phyloP scores from a whole-genome alignment of 2,113 vertebrate genomes.

The Dissostichus mawsoni region DNA sequence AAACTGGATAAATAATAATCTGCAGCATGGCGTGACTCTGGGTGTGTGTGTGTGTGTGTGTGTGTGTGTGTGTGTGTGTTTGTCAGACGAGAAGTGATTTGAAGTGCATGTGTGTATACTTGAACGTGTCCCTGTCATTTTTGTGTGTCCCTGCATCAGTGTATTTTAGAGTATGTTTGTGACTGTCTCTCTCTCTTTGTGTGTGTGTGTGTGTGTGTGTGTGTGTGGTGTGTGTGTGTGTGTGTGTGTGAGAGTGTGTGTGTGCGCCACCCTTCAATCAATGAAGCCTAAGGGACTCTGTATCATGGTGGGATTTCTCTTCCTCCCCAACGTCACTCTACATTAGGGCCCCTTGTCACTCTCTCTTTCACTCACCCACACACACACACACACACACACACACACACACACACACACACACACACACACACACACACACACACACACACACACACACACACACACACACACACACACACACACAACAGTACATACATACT shows the following conservation, averaged over 20 bases:
- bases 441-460: no score
- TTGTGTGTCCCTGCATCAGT: not conserved
- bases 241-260: not conserved
- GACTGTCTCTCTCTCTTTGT: not conserved
- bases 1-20: constrained; percentile 64
- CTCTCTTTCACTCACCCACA: not conserved
- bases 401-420: no score
- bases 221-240: not conserved
- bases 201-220: not conserved
- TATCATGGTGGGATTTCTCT: constrained; percentile 35
- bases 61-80: not conserved
- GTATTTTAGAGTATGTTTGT: not conserved
- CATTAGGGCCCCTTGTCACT: constrained; percentile 26
- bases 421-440: no score
- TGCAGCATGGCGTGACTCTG: constrained; percentile 9
- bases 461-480: no score
- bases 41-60: not conserved
- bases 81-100: not conserved
- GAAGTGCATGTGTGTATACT: not conserved
- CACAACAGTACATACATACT: no score
- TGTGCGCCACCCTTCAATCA: constrained; percentile 43
- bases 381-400: no score
- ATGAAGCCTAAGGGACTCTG: constrained; percentile 35
- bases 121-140: not conserved
- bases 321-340: constrained; percentile 22